Base-by-base conservation (phyloP, 1,140 invertebrate species). In the Hormaphis cornu region DNA sequence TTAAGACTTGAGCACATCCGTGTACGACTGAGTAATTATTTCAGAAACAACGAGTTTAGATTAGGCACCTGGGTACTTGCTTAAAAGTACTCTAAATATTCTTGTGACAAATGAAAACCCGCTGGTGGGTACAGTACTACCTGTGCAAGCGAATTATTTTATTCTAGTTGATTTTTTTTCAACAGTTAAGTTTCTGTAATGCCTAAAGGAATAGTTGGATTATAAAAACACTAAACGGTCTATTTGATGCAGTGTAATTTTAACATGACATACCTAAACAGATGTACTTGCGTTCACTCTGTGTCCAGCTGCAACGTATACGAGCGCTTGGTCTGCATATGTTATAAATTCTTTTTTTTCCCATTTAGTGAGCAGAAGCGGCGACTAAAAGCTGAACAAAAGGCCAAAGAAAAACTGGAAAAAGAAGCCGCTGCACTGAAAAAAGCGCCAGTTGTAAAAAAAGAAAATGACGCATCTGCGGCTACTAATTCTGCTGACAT, bases 391-490 rank as follows among this genome's bases (percentile, higher is more conserved):
- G 88, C 88, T 18, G 91, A 96, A 77, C 88, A 96, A 76, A 97
- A 97, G 77, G 86, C 87, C 9, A 91, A 95, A 77, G 91, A 95
- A 76, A 97, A 97, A 77, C 83, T 85, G n/a, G 90, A 92, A 77
- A 96, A 95, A 75, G 84, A 83, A 5, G 77, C 82, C 70, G 75
- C 76, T 40, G 76, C 76, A 61, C 73, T 74, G 63, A 75, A 74
- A 6, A 75, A 76, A 42, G 78, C 80, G 61, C 71, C 76, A 18
- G 69, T 76, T 26, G 79, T 81, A 56, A 76, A 76, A 59, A 76
- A 77, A 54, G 74, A 74, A 70, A 78, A 79, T 75, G 76, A 75
- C 73, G 77, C 80, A 69, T 81, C 81, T 71, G 22, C 59, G 24
- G 52, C 72, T 44, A 74, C 80, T n/a, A 74, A 78, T 30, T 91